phyloP scores from a whole-genome alignment of 2,113 vertebrate genomes.

The Trachemys scripta region DNA sequence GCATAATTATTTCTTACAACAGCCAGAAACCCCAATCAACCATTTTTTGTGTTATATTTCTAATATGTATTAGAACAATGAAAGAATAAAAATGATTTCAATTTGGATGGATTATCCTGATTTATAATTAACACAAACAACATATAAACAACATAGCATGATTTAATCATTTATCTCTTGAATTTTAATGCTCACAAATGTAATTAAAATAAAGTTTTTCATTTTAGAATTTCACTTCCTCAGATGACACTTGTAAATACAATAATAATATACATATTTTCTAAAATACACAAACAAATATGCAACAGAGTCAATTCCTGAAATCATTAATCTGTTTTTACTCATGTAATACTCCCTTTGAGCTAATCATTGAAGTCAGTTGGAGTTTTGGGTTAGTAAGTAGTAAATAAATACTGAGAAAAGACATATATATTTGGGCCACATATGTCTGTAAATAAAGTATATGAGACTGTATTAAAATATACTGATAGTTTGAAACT shows the following conservation, averaged over 20 bases:
- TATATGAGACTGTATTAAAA: background rate
- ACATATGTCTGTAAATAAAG: rapidly evolving
- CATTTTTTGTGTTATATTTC: background rate
- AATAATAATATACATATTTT: background rate
- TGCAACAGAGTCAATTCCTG: background rate
- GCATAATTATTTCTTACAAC: background rate
- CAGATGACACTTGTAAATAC: background rate
- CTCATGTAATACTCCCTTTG: background rate
- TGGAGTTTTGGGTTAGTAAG: background rate
- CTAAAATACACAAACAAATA: background rate
- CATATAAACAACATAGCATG: background rate
- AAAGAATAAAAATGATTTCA: background rate
- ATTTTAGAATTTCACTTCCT: slow-evolving; percentile 3
- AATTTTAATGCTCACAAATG: background rate
- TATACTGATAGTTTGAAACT: background rate
- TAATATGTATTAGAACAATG: background rate
- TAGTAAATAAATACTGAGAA: background rate
- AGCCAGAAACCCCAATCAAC: background rate
- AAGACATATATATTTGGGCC: background rate
- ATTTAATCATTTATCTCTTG: background rate
- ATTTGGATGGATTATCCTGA: background rate
- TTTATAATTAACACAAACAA: background rate
- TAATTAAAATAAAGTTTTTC: background rate
- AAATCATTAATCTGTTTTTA: background rate
- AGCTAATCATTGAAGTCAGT: background rate